phyloP scores from a whole-genome alignment of 2,113 vertebrate species.

The Recurvirostra avosetta region DNA sequence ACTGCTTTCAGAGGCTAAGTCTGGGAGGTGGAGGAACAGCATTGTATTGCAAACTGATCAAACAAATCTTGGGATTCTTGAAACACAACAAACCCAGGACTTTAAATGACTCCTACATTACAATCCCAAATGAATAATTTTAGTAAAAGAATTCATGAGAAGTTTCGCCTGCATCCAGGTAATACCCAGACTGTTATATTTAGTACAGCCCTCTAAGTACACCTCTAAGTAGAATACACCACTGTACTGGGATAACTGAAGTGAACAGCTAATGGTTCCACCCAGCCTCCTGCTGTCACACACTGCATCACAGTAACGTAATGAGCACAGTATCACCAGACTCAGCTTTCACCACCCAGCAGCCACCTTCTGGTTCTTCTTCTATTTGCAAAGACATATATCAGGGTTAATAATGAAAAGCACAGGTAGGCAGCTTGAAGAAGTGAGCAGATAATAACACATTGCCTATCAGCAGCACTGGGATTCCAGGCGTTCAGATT shows the following conservation, averaged over 20 bases:
- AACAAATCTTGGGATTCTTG: neutral
- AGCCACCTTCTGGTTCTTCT: neutral
- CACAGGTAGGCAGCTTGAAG: neutral
- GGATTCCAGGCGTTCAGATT: neutral
- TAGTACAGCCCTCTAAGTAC: neutral
- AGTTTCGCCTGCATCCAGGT: neutral
- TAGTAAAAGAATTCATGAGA: neutral
- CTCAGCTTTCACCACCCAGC: neutral
- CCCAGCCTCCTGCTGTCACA: neutral
- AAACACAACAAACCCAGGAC: neutral
- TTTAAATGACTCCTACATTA: neutral
- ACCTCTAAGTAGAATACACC: neutral
- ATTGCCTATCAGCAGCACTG: neutral
- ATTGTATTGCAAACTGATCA: neutral
- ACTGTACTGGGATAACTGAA: neutral
- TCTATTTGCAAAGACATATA: neutral
- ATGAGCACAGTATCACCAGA: neutral
- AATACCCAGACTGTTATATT: neutral
- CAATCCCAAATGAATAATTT: neutral
- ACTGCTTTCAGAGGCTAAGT: neutral
- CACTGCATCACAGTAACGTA: neutral
- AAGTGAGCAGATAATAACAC: neutral
- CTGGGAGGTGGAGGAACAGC: neutral
- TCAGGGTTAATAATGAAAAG: neutral
- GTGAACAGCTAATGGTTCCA: neutral